Evolutionary conservation across 1,140 invertebrate species (phyloP), one percentile per base, ranked within the genome.

Genomic region (Ceratosolen solmsi): DNA sequence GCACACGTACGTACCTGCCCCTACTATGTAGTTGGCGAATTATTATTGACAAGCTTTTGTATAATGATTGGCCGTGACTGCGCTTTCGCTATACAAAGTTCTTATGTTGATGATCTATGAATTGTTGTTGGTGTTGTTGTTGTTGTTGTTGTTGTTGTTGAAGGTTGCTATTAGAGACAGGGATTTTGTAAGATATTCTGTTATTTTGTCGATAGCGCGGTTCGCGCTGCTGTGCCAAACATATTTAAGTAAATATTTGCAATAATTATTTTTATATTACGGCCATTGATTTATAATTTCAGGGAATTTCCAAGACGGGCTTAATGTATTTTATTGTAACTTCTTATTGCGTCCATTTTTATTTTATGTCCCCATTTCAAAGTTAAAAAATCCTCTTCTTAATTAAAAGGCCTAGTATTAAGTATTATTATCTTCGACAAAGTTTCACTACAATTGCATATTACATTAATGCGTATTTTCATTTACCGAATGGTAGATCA

Each of bases 11-110:
- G n/a, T 46, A n/a, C n/a, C n/a, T n/a, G n/a, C n/a, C 22, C 1
- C 3, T 63, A 46, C 41, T 51, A 13, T 20, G 25, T 51, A 72
- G 25, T 56, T 22, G 77, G 65, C 49, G 60, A 79, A 79, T 80
- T 73, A 80, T 80, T 80, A 80, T 60, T 80, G 78, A 73, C 78
- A 80, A 56, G 78, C 68, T 73, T 73, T 73, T 72, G 7, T 51
- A 41, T 70, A 70, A n/a, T 22, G 22, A 41, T 38, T 41, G 4
- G 65, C 22, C 65, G 65, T 8, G 22, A n/a, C 41, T 25, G n/a
- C 25, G 38, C 70, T 46, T 41, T 72, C n/a, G 2, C 38, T 71
- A 8, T 30, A 30, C 70, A 71, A 49, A 71, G 25, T 49, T 71
- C 38, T 70, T 70, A 70, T 70, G 41, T 70, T 49, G 41, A 72